Base-by-base conservation (phyloP, 2,113 vertebrate species). In the Australoheros scitulus region DNA sequence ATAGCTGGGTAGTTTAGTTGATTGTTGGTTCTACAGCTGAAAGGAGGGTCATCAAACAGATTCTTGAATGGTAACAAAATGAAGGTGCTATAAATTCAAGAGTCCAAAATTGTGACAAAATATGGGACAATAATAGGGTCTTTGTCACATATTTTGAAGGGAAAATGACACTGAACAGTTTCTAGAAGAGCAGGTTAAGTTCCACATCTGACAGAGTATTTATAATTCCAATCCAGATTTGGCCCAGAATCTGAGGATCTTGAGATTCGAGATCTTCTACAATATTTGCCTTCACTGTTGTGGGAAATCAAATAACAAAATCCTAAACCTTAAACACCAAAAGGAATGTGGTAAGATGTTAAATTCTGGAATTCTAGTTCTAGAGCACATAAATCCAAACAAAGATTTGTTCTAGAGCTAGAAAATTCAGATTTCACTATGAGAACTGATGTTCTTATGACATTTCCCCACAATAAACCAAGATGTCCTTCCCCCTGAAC, bases 401-500 rank as follows among this genome's bases (percentile, higher is more conserved):
- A 1, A 50, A 29, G 22, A 20, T 18, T 70, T 70, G 64, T 18
- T 70, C 64, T 20, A 70, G 17, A 52, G 24, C 17, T 32, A 29
- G 43, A 17, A 26, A 50, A 20, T 13, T 5, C 43, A 72, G 65
- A 13, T 17, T 52, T 10, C 24, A 50, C 6, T 2, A 50, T 50
- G 13, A 47, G 15, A 52, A 3, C 6, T 0, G 0, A 14, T 52
- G 26, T 32, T 47, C 50, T 32, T 20, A 52, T 26, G 32, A 26
- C 0, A 1, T 20, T 50, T 52, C 65, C 43, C 50, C 0, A 0
- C 0, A 9, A 26, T 70, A 50, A 29, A 50, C 2, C 3, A 20
- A 29, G 18, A 29, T 17, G 5, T 70, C 7, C 52, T 50, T 20
- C 52, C 41, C 43, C 24, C 29, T 10, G 65, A 20, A 29, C 24